A percentile compares a stretch with the other conserved stretches of the same genome.
phyloP scores from a whole-genome alignment of 2,888 invertebrate genomes.

The Calliphora vomitoria region DNA sequence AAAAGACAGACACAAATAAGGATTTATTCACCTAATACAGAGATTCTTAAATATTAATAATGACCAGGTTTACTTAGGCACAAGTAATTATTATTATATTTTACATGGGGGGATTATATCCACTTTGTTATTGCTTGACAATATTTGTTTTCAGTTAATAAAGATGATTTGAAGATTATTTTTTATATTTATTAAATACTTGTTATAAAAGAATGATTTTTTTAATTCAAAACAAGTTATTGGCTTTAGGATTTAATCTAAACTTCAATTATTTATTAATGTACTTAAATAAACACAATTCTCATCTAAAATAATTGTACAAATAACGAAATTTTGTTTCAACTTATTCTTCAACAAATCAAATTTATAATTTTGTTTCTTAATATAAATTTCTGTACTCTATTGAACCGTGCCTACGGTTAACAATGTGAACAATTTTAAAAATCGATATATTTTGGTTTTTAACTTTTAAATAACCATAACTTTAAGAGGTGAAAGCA shows the following conservation, averaged over 20 bases:
- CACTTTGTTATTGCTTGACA: not conserved
- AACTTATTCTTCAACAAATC: too few relatives aligned
- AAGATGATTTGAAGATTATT: not conserved
- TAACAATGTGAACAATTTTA: too few relatives aligned
- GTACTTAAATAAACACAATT: too few relatives aligned
- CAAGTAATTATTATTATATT: not conserved
- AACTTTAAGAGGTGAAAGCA: too few relatives aligned
- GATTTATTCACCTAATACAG: constrained; percentile 1
- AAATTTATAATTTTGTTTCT: too few relatives aligned
- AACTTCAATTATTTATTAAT: not conserved
- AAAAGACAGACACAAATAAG: not conserved
- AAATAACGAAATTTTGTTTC: too few relatives aligned
- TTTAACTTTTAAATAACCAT: too few relatives aligned
- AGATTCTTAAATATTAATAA: constrained; percentile 10
- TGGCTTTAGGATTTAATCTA: not conserved
- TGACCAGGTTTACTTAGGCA: not conserved
- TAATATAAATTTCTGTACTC: too few relatives aligned
- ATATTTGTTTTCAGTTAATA: not conserved
- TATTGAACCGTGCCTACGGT: too few relatives aligned
- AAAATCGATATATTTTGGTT: too few relatives aligned
- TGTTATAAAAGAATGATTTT: not conserved
- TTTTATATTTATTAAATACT: not conserved
- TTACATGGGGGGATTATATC: too few relatives aligned
- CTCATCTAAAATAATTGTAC: too few relatives aligned
- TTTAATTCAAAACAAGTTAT: not conserved